phyloP scores from a whole-genome alignment of 2,113 vertebrate genomes.

The Balaeniceps rex region DNA sequence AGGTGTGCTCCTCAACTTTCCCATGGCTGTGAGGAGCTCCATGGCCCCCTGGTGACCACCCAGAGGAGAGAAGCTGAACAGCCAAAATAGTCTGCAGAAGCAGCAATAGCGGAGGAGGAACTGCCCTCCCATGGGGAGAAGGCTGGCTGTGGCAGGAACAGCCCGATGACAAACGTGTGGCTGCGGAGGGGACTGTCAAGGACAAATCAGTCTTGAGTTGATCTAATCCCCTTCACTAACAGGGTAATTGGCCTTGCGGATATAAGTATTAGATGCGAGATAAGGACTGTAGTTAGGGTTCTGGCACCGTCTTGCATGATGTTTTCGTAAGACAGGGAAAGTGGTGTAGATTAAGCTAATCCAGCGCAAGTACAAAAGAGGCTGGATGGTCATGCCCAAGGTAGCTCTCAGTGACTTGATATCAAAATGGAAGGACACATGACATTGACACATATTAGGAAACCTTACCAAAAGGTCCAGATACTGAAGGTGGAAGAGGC shows the following conservation, averaged over 20 bases:
- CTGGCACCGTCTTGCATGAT: accelerated
- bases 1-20: neutral
- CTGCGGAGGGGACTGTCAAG: neutral
- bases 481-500: neutral
- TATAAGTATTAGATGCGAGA: slow-evolving; percentile 1
- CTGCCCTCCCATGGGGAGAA: accelerated
- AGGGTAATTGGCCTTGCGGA: neutral
- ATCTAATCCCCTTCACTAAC: neutral
- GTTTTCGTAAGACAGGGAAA: neutral
- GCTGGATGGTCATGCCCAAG: neutral
- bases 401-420: neutral
- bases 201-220: neutral
- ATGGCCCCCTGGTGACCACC: neutral
- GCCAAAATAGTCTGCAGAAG: neutral
- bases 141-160: neutral
- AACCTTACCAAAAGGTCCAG: neutral
- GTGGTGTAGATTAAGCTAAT: neutral
- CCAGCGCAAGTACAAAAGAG: neutral
- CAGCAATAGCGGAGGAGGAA: neutral
- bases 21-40: neutral
- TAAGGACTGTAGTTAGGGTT: neutral
- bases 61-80: neutral
- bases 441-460: neutral
- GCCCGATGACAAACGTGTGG: neutral
- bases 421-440: neutral